Evolutionary conservation across 1,140 invertebrate genomes (phyloP), one percentile per base, ranked within the genome.

Genomic region (Frieseomelitta varia): DNA sequence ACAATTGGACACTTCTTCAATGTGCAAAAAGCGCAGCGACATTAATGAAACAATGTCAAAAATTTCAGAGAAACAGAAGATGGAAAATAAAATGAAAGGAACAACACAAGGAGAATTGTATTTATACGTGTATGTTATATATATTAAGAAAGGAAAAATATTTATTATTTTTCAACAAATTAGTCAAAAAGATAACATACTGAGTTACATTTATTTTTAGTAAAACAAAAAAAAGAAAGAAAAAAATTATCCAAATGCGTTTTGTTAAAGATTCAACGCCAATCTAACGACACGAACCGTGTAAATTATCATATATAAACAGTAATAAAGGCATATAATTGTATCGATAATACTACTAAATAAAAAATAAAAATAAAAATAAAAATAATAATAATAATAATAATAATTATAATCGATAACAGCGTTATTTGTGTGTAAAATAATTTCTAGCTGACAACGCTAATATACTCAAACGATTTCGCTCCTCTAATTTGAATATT

Each of bases 271-370:
- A 68, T 76, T 56, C 19, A 82, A 51, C 63, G 58, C 30, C 53
- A 19, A 55, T 56, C 27, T 51, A 58, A 69, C 63, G 56, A 67
- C 63, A 39, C n/a, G 56, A 68, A 65, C n/a, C 51, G n/a, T 34
- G 47, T 68, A 58, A 68, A 79, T 71, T 71, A 27, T 65, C 27
- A 63, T 55, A 19, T 68, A 67, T 76, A 71, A 81, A 85, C 71
- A 75, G 61, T 63, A 27, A 76, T 85, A 81, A 75, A 75, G 27
- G 65, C n/a, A 12, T 76, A 65, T 76, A 82, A 69, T 78, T n/a
- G 11, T 83, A 58, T 75, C 34, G 68, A 75, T 83, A 82, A 58
- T 67, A 77, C 63, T 82, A 77, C 21, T 51, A 39, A 56, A 39
- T 73, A 81, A 55, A 55, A 81, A 74, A 68, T 81, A 74, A n/a